Evolutionary conservation across 2,888 invertebrate species (phyloP), one percentile per base, ranked within the genome.

Genomic region (Hedychridium roseum): DNA sequence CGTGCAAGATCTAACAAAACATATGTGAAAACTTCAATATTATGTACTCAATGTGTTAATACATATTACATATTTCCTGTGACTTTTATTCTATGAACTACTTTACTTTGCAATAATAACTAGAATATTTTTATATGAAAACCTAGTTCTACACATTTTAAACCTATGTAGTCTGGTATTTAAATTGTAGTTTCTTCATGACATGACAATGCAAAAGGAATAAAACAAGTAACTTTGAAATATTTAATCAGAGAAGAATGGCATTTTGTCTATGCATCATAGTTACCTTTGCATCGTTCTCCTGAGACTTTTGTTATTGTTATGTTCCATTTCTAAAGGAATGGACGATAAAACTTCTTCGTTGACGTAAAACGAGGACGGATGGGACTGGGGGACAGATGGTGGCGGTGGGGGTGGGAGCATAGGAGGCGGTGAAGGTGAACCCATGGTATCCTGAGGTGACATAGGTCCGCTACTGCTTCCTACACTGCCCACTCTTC

Each of bases 231-330:
- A 34, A 11, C 4, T 45, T 31, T 12, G 9, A 9, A 43, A 23
- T 30, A 3, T 31, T 38, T 16, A 17, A 17, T 40, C 18, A 17
- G 2, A 5, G 11, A 6, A n/a, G 4, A n/a, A 17, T 41, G 28
- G 2, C 7, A 23, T n/a, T 18, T 21, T 12, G 2, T 14, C 16
- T 31, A 16, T 30, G 20, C 23, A 16, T 20, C 5, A 43, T 41
- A 26, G 2, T 34, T 57, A 76, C 78, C 75, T 76, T 38, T 74
- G 74, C 58, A 74, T 70, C 34, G 66, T 60, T 63, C 73, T 70
- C 44, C 65, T 58, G 23, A 68, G 66, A 46, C 80, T 77, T 69
- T 82, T 83, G 57, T 82, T 82, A 67, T 83, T 83, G 67, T 83
- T 82, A 66, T 81, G 81, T 59, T 83, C 80, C 54, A 78, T 67